Percentiles rank a stretch among this genome's conserved stretches.
Evolutionary conservation across 2,888 invertebrate genomes (phyloP).

Genomic region (Meliscaeva auricollis): DNA sequence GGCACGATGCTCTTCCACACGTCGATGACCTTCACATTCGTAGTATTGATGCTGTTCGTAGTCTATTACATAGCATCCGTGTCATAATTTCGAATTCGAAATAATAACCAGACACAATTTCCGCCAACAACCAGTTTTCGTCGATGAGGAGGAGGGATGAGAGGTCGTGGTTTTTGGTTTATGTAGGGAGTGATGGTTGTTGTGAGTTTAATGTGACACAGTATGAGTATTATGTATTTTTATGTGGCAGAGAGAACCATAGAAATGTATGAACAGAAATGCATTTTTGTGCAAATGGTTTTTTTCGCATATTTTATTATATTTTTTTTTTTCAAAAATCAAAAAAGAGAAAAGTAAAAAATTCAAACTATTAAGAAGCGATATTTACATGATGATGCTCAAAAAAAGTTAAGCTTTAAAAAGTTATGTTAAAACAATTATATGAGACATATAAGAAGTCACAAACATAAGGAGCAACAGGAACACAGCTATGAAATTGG

Average conservation of each 20-base stretch:
- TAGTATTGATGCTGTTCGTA: slow-evolving; percentile 62
- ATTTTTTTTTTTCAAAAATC: slow-evolving; percentile 62
- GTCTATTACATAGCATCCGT: slow-evolving; percentile 27
- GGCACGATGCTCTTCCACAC: slow-evolving; percentile 76
- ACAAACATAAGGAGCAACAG: neutral
- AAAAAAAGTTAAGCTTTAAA: slow-evolving; percentile 56
- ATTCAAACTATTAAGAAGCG: slow-evolving; percentile 73
- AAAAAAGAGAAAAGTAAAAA: slow-evolving; percentile 67
- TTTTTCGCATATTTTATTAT: slow-evolving; percentile 51
- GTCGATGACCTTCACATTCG: slow-evolving; percentile 73
- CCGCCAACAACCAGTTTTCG: slow-evolving; percentile 5
- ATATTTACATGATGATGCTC: slow-evolving; percentile 60
- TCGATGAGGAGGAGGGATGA: slow-evolving; percentile 54
- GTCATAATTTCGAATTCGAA: neutral
- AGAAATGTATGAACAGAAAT: slow-evolving; percentile 51
- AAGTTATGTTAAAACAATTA: slow-evolving; percentile 39
- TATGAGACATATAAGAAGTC: slow-evolving; percentile 8
- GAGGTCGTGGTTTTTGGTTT: slow-evolving; percentile 36
- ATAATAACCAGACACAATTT: slow-evolving; percentile 5
- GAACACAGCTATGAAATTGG: slow-evolving; percentile 14
- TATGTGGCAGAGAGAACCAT: slow-evolving; percentile 15
- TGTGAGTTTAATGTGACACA: slow-evolving; percentile 44
- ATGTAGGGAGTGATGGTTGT: slow-evolving; percentile 7
- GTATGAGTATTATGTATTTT: slow-evolving; percentile 35
- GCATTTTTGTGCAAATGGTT: slow-evolving; percentile 65